Evolutionary conservation across 1,140 invertebrate species (phyloP).

Genomic region (Periplaneta americana): DNA sequence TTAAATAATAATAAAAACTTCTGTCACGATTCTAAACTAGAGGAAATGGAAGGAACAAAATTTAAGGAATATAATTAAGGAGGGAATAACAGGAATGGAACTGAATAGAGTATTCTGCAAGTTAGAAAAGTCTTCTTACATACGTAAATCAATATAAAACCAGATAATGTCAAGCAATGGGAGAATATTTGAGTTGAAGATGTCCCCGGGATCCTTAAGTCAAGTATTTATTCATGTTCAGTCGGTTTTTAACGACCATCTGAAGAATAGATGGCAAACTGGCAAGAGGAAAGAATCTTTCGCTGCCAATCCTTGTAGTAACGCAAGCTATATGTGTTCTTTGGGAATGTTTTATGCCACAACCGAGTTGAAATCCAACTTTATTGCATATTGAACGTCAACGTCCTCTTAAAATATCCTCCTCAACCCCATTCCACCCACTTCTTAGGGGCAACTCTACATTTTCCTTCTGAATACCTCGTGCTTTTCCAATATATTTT

Average conservation of each 20-base stretch:
- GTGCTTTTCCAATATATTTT: background rate
- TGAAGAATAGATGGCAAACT: background rate
- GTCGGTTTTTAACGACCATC: background rate
- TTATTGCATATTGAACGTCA: background rate
- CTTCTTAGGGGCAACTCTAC: background rate
- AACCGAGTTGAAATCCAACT: background rate
- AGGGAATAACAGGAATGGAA: too few species aligned
- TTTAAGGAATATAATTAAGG: too few species aligned
- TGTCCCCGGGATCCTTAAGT: background rate
- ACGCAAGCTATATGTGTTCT: too few species aligned
- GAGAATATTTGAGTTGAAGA: background rate
- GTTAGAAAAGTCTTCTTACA: too few species aligned
- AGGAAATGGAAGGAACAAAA: too few species aligned
- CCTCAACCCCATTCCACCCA: background rate
- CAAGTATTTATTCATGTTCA: background rate
- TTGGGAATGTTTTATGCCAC: background rate
- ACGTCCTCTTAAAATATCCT: background rate
- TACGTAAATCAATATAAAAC: background rate
- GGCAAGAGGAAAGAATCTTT: background rate
- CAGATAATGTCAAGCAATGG: background rate
- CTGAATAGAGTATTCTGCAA: too few species aligned
- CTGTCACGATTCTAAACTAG: too few species aligned
- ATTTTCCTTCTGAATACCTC: background rate
- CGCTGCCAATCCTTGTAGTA: background rate
- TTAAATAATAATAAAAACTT: too few species aligned